These are phyloP conservation scores for Atrina japonica DNA, from an alignment of 2,888 invertebrate species.

Conservation along the genomic window DNA sequence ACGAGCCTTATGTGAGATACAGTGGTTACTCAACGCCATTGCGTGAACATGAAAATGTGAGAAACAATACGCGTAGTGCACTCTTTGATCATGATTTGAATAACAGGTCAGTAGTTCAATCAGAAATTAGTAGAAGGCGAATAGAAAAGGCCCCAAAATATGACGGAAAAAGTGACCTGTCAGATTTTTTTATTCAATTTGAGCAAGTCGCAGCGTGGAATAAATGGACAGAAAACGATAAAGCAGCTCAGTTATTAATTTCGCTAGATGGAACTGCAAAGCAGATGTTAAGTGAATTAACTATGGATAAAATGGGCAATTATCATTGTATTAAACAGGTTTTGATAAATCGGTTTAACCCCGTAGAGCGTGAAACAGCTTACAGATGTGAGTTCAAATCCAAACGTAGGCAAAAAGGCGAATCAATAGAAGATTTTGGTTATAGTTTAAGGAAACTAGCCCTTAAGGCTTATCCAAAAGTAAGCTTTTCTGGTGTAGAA, in stretches of 20 bases:
- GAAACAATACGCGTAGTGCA: too few species aligned
- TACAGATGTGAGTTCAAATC: conserved; percentile 15
- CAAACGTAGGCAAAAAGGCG: neutral
- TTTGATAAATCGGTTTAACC: conserved; percentile 9
- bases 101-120: too few species aligned
- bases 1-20: too few species aligned
- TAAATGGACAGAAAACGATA: conserved; percentile 9
- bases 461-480: conserved; percentile 5
- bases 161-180: too few species aligned
- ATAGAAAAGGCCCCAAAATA: too few species aligned
- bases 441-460: neutral
- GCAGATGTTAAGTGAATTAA: conserved; percentile 14
- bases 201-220: conserved; percentile 15
- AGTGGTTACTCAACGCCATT: too few species aligned
- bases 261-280: neutral
- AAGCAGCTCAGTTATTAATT: conserved; percentile 5
- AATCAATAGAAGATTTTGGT: neutral
- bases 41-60: too few species aligned
- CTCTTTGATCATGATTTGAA: too few species aligned
- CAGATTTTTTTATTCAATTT: conserved; percentile 15
- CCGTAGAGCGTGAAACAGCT: conserved; percentile 14
- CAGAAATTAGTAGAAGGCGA: too few species aligned
- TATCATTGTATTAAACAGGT: conserved; percentile 1
- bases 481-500: neutral
- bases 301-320: neutral